These are phyloP conservation scores for Tuberolachnus salignus DNA, from an alignment of 2,888 invertebrate genomes.

Conservation along the genomic window DNA sequence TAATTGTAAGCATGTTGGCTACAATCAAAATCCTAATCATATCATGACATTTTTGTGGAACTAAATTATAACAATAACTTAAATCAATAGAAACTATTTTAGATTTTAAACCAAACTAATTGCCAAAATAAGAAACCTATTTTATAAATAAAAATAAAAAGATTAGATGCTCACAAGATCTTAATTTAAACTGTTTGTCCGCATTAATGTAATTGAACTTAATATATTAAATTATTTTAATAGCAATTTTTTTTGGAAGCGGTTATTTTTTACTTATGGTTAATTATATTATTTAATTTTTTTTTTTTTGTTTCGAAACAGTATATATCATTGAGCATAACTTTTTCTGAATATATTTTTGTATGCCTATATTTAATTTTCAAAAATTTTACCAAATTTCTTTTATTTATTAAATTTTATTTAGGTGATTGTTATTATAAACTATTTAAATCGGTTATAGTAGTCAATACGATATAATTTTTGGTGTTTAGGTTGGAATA, in stretches of 20 bases:
- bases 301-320: no score
- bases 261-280: no score
- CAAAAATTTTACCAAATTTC: not conserved
- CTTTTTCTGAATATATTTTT: constrained; percentile 5
- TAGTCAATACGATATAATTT: not conserved
- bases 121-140: no score
- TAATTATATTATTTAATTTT: no score
- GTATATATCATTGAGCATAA: no score
- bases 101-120: not conserved
- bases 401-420: not conserved
- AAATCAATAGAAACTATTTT: not conserved
- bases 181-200: no score
- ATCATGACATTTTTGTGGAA: constrained; percentile 1
- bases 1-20: constrained; percentile 20
- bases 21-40: constrained; percentile 32
- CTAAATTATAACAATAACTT: not conserved
- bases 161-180: no score
- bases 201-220: no score
- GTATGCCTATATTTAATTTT: not conserved
- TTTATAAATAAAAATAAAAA: no score
- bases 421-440: constrained; percentile 15
- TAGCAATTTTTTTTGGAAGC: no score
- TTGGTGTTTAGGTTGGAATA: constrained; percentile 12
- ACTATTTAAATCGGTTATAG: not conserved
- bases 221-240: no score